Percentiles rank a stretch among this genome's conserved stretches.
phyloP scores from a whole-genome alignment of 1,140 invertebrate genomes.

The Dendroctonus ponderosae region DNA sequence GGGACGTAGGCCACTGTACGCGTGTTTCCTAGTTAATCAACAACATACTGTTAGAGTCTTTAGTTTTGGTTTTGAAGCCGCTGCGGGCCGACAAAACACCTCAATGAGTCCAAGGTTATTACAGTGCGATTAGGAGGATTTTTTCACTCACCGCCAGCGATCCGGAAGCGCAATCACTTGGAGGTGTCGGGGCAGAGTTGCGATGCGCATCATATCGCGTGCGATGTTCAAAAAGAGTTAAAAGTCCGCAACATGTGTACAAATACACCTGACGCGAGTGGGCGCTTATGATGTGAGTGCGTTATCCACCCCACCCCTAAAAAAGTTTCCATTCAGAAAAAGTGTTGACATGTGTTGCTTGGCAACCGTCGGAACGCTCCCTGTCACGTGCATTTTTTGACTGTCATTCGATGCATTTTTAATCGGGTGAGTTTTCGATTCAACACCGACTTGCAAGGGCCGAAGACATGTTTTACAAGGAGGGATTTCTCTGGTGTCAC shows the following conservation, averaged over 20 bases:
- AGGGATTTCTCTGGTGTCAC: conserved; percentile 17
- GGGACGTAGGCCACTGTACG: conserved; percentile 36
- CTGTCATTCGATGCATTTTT: conserved; percentile 28
- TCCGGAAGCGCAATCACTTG: neutral
- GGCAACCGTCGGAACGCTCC: conserved; percentile 51
- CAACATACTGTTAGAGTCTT: conserved; percentile 43
- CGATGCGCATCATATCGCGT: neutral
- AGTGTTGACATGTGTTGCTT: conserved; percentile 61
- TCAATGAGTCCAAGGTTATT: neutral
- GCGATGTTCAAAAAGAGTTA: conserved; percentile 9
- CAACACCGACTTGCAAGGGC: conserved; percentile 6
- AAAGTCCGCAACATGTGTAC: conserved; percentile 17
- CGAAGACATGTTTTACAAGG: conserved; percentile 7
- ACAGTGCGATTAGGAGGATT: neutral
- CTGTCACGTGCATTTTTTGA: conserved; percentile 36
- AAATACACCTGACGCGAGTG: conserved; percentile 28
- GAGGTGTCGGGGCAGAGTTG: neutral
- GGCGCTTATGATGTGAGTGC: conserved; percentile 36
- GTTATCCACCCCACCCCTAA: conserved; percentile 45
- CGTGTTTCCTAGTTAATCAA: conserved; percentile 45
- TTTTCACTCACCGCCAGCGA: neutral
- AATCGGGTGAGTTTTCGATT: conserved; percentile 11
- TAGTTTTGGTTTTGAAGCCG: conserved; percentile 34
- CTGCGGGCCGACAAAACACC: conserved; percentile 1
- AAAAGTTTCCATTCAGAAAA: conserved; percentile 65